Percentiles rank a stretch among this genome's conserved stretches.
phyloP scores from a whole-genome alignment of 2,797 vertebrate species.

The Pipistrellus kuhlii region DNA sequence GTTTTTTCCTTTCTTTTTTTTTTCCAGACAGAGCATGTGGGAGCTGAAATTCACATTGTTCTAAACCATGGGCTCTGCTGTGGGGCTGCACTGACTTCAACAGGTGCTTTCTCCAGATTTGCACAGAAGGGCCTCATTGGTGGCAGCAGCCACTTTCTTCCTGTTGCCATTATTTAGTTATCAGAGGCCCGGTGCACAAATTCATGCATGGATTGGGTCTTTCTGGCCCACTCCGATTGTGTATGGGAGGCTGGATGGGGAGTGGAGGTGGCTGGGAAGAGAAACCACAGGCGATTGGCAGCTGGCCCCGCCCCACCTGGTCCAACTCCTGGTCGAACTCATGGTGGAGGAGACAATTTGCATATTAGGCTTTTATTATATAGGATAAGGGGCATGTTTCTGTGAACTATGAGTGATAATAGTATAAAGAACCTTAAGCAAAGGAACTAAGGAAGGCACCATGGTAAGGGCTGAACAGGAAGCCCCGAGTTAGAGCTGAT shows the following conservation, averaged over 20 bases:
- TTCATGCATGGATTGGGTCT: too few species aligned
- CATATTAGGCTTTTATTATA: too few species aligned
- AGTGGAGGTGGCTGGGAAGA: too few species aligned
- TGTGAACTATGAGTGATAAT: not conserved
- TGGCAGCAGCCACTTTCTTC: not conserved
- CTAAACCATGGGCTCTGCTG: not conserved
- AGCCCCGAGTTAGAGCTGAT: not conserved
- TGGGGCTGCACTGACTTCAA: not conserved
- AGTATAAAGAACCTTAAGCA: not conserved
- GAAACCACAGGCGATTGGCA: too few species aligned
- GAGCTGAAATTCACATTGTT: not conserved
- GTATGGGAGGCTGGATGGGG: accelerated
- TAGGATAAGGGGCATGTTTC: not conserved
- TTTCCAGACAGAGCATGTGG: not conserved
- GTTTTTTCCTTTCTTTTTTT: not conserved
- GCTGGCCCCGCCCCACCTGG: too few species aligned
- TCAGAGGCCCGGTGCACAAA: too few species aligned
- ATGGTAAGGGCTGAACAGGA: not conserved
- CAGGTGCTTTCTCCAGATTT: not conserved
- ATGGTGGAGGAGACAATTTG: too few species aligned
- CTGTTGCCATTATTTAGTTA: not conserved
- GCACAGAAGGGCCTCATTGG: not conserved
- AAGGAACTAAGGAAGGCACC: not conserved
- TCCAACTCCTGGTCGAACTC: too few species aligned
- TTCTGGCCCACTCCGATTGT: too few species aligned